A percentile compares a stretch with the other conserved stretches of the same genome.
Conservation (phyloP, 2,797 vertebrate genomes). For the Myotis vivesi region DNA sequence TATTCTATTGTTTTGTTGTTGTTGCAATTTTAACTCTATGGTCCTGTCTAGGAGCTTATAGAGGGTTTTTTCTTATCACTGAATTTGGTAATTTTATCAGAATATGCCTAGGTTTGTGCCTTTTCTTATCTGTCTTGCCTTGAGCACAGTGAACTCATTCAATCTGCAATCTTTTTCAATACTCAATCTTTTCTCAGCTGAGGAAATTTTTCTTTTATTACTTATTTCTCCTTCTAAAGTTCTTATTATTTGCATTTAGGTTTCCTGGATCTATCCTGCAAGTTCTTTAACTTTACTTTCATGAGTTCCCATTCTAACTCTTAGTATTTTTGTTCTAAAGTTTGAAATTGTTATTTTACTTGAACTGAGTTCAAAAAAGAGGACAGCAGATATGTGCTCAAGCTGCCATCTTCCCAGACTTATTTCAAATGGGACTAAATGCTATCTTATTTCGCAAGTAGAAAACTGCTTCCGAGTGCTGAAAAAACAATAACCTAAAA, state of each 20-base stretch:
- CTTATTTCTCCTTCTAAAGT: background rate
- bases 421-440: background rate
- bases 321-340: background rate
- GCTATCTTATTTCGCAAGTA: background rate
- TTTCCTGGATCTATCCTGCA: background rate
- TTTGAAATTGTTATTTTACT: background rate
- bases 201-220: background rate
- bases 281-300: background rate
- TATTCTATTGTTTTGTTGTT: background rate
- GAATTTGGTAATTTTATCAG: background rate
- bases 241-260: background rate
- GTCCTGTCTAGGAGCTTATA: background rate
- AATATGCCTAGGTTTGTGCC: background rate
- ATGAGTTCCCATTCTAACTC: background rate
- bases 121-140: background rate
- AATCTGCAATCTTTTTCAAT: background rate
- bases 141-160: background rate
- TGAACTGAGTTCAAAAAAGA: conserved; percentile 1
- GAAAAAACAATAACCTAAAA: conserved; percentile 8
- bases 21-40: background rate
- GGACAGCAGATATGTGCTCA: background rate
- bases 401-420: background rate
- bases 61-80: background rate
- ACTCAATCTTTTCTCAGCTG: background rate
- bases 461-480: background rate